These are phyloP conservation scores for Leptatherina wallacei DNA, from an alignment of 2,797 vertebrate species.

Conservation along the genomic window DNA sequence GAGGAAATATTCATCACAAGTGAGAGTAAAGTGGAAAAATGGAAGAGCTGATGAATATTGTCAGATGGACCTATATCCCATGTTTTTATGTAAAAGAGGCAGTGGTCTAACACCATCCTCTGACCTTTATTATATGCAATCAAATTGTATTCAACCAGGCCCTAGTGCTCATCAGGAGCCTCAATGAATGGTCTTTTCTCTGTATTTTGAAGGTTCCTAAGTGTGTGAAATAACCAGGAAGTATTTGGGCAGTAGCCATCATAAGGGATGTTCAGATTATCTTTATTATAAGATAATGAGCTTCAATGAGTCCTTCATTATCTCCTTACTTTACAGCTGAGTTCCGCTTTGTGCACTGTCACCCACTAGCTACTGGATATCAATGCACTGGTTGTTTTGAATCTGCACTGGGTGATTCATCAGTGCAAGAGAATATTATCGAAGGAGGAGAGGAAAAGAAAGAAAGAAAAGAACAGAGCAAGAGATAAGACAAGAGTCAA, in stretches of 20 bases:
- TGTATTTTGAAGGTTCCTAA: neutral
- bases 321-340: neutral
- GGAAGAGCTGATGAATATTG: neutral
- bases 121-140: neutral
- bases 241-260: neutral
- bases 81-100: neutral
- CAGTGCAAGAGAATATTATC: no score
- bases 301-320: neutral
- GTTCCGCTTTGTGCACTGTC: neutral
- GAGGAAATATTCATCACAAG: neutral
- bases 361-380: neutral
- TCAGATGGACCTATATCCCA: neutral
- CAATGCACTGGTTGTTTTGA: no score
- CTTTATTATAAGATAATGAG: neutral
- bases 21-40: neutral
- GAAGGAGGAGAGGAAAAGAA: no score
- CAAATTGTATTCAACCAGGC: neutral
- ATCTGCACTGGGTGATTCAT: no score
- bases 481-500: no score
- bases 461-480: no score
- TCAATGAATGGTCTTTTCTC: neutral
- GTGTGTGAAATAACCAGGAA: neutral
- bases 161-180: neutral
- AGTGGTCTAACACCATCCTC: neutral
- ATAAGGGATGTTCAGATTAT: neutral